A percentile compares a stretch with the other conserved stretches of the same genome.
These are phyloP conservation scores for Tenthredo amoena DNA, from an alignment of 2,888 invertebrate genomes.

Conservation along the genomic window DNA sequence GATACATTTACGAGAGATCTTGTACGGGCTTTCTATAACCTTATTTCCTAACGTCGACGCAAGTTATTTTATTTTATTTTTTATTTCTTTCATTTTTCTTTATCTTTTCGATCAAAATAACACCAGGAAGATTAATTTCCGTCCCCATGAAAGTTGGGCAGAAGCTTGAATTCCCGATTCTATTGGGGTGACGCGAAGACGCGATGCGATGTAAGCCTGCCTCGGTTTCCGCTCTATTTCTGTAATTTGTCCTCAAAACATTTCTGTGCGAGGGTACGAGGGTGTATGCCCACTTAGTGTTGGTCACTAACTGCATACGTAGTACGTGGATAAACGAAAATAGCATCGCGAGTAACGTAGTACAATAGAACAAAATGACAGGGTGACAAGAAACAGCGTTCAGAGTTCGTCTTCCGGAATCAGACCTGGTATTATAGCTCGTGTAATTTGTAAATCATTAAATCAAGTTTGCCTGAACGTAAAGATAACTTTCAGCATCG, in stretches of 20 bases:
- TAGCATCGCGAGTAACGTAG: conserved; percentile 48
- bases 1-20: conserved; percentile 49
- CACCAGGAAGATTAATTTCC: neutral
- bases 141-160: neutral
- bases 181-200: conserved; percentile 26
- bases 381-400: conserved; percentile 37
- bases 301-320: conserved; percentile 46
- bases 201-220: conserved; percentile 39
- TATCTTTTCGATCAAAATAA: neutral
- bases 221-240: conserved; percentile 65
- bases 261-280: conserved; percentile 58
- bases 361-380: conserved; percentile 50
- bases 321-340: conserved; percentile 44
- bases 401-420: neutral
- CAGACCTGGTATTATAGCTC: neutral
- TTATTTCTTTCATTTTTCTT: too few relatives aligned
- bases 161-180: conserved; percentile 18
- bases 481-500: conserved; percentile 8
- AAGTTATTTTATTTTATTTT: neutral
- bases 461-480: neutral
- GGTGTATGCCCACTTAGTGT: conserved; percentile 47
- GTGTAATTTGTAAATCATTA: neutral
- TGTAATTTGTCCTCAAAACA: conserved; percentile 71
- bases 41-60: conserved; percentile 25
- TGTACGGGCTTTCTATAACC: conserved; percentile 40